Conservation (phyloP, 2,113 vertebrate genomes). For the Todiramphus chloris region DNA sequence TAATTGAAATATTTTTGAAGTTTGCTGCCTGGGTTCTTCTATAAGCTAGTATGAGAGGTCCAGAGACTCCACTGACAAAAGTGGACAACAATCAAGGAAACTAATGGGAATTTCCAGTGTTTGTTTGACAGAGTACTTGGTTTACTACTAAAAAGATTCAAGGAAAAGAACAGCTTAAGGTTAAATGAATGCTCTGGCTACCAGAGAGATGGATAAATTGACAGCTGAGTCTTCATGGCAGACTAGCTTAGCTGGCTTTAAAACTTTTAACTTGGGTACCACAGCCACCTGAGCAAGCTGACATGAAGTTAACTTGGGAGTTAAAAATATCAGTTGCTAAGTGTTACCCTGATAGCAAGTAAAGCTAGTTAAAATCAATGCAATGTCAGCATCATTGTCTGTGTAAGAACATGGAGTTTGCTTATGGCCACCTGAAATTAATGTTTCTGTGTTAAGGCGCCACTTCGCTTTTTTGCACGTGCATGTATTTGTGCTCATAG, state of each 20-base stretch:
- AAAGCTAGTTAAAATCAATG: neutral
- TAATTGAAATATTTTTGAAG: neutral
- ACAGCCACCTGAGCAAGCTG: neutral
- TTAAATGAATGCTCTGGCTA: neutral
- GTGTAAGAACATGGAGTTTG: neutral
- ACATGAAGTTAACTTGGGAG: neutral
- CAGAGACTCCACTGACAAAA: neutral
- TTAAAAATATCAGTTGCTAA: neutral
- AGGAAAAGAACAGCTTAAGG: neutral
- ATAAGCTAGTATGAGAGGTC: neutral
- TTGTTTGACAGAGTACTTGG: neutral
- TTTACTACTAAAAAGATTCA: neutral
- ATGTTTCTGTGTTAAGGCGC: neutral
- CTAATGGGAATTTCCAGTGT: neutral
- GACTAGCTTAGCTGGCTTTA: neutral
- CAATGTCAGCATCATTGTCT: neutral
- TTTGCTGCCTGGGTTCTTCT: neutral
- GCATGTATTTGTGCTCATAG: neutral
- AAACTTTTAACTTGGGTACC: neutral
- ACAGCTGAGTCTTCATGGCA: neutral
- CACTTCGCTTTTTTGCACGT: neutral
- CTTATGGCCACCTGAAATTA: neutral
- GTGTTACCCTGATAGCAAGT: neutral
- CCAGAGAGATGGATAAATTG: neutral
- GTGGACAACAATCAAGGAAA: neutral